These are phyloP conservation scores for Choreutis nemorana DNA, from an alignment of 2,888 invertebrate genomes.

Conservation along the genomic window DNA sequence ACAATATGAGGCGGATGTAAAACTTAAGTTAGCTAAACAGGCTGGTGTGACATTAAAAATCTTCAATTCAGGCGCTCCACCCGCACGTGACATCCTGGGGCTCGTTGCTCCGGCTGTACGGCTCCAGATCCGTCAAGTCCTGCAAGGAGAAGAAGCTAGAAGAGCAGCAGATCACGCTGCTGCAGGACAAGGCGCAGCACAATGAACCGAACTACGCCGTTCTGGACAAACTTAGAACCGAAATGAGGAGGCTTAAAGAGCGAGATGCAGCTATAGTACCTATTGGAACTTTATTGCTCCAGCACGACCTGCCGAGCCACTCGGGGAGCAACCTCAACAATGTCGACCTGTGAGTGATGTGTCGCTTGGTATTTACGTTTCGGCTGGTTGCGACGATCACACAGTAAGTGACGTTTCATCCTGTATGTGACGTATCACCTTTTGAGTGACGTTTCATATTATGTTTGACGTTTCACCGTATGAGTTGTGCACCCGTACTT, in stretches of 20 bases:
- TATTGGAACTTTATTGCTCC: conserved; percentile 57
- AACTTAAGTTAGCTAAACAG: too few species aligned
- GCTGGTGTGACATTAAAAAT: too few species aligned
- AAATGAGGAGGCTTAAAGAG: conserved; percentile 80
- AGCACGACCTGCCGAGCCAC: conserved; percentile 70
- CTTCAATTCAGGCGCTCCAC: conserved; percentile 80
- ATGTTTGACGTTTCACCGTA: too few species aligned
- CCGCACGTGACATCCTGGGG: conserved; percentile 97
- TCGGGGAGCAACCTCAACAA: conserved; percentile 82
- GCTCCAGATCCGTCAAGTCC: conserved; percentile 88
- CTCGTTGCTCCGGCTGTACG: conserved; percentile 90
- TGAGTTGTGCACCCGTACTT: too few species aligned
- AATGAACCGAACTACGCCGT: conserved; percentile 94
- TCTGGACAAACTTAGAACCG: conserved; percentile 80
- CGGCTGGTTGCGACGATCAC: too few species aligned
- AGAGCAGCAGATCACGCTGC: conserved; percentile 89
- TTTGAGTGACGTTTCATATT: too few species aligned
- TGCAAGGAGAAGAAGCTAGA: conserved; percentile 92
- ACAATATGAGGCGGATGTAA: too few species aligned
- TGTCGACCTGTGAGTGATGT: conserved; percentile 76
- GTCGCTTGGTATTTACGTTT: too few species aligned
- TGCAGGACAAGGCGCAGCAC: conserved; percentile 82
- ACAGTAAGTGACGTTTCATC: too few species aligned
- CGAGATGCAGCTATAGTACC: conserved; percentile 68
- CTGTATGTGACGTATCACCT: too few species aligned